Evolutionary conservation across 2,113 vertebrate genomes (phyloP).

Genomic region (Phocoena phocoena): DNA sequence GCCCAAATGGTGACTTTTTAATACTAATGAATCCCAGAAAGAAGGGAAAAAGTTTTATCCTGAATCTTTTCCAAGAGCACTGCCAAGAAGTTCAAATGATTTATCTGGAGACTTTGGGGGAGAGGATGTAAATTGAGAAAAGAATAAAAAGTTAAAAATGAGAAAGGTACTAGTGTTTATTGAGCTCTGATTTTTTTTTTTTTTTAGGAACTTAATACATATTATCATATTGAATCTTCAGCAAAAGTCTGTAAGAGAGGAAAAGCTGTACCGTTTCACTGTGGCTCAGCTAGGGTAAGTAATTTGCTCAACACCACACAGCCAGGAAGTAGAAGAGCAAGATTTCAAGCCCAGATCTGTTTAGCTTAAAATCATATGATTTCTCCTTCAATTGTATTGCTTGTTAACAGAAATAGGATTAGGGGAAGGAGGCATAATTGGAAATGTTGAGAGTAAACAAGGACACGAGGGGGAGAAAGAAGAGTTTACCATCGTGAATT

Average conservation of each 20-base stretch:
- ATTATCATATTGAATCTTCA: not conserved
- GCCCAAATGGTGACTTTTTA: conserved; percentile 18
- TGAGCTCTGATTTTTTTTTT: not conserved
- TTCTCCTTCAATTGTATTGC: not conserved
- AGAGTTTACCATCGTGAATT: not conserved
- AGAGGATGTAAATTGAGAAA: not conserved
- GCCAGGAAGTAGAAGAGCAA: not conserved
- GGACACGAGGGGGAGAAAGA: not conserved
- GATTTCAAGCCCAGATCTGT: not conserved
- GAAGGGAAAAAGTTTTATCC: not conserved
- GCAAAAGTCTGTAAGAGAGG: not conserved
- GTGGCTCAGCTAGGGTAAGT: not conserved
- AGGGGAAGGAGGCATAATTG: not conserved
- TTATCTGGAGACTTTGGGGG: not conserved
- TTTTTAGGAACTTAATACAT: not conserved
- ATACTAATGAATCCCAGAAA: conserved; percentile 38
- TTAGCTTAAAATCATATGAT: not conserved
- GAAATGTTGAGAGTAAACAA: not conserved
- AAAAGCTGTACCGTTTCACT: not conserved
- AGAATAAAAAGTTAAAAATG: not conserved
- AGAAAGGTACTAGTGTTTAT: not conserved
- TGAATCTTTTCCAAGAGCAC: not conserved
- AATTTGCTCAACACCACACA: not conserved
- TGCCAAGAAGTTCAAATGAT: conserved; percentile 30
- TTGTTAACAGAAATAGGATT: not conserved